A percentile compares a stretch with the other conserved stretches of the same genome.
Evolutionary conservation across 2,113 vertebrate species (phyloP).

Genomic region (Leucoraja erinaceus): DNA sequence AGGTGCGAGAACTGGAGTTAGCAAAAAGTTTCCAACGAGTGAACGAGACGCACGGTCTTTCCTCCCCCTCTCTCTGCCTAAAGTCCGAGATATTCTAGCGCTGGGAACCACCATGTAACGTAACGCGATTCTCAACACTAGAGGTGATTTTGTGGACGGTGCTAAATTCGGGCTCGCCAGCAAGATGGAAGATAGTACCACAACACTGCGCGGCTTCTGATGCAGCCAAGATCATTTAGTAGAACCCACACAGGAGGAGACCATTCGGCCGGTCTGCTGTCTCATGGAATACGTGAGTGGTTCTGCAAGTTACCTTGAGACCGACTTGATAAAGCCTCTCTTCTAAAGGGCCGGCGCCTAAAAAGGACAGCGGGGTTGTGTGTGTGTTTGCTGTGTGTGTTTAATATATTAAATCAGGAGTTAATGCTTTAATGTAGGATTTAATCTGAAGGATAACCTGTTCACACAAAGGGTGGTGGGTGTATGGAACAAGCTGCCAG

Average conservation of each 20-base stretch:
- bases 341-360: background rate
- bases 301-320: background rate
- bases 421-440: too few relatives aligned
- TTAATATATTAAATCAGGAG: background rate
- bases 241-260: background rate
- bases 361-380: background rate
- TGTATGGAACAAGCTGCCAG: too few relatives aligned
- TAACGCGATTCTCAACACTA: too few relatives aligned
- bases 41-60: background rate
- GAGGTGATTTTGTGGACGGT: background rate
- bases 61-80: too few relatives aligned
- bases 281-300: background rate
- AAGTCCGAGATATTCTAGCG: too few relatives aligned
- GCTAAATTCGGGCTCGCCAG: too few relatives aligned
- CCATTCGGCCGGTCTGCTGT: background rate
- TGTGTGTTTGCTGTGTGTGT: background rate
- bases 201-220: background rate
- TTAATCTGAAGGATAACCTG: too few relatives aligned
- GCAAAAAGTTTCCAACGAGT: background rate
- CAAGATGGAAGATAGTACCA: too few relatives aligned
- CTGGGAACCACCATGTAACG: too few relatives aligned
- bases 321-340: too few relatives aligned
- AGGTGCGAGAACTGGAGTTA: background rate
- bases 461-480: too few relatives aligned
- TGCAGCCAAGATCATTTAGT: background rate